Evolutionary conservation across 2,888 invertebrate species (phyloP).

Genomic region (Andrena trimmerana): DNA sequence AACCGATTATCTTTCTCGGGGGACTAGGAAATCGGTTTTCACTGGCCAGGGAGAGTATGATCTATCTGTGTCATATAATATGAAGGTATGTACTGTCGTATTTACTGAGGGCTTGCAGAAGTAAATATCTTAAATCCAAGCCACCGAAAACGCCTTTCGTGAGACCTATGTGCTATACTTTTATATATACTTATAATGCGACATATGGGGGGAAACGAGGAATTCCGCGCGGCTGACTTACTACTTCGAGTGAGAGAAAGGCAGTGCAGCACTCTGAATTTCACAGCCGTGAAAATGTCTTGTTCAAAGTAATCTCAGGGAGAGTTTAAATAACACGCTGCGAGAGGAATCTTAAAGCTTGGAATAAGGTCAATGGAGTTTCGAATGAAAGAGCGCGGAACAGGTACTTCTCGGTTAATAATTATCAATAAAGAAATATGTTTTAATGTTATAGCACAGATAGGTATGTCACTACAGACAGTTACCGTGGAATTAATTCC

Average conservation of each 20-base stretch:
- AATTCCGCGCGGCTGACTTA: constrained; percentile 36
- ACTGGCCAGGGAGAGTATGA: background rate
- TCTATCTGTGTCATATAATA: constrained; percentile 20
- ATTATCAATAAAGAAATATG: no score
- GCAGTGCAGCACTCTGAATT: background rate
- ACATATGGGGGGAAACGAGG: constrained; percentile 30
- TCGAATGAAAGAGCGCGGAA: background rate
- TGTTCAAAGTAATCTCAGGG: constrained; percentile 3
- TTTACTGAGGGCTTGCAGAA: constrained; percentile 11
- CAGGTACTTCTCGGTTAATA: no score
- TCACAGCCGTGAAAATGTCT: background rate
- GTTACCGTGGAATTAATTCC: no score
- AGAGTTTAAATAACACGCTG: constrained; percentile 1
- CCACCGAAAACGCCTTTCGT: constrained; percentile 39
- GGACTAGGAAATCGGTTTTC: constrained; percentile 34
- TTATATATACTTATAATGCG: constrained; percentile 33
- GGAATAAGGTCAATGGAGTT: background rate
- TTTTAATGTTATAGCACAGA: no score
- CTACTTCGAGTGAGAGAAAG: background rate
- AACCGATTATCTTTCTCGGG: constrained; percentile 11
- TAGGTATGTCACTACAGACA: no score
- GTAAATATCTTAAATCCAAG: constrained; percentile 50
- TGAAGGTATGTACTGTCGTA: constrained; percentile 21
- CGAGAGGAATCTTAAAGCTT: background rate
- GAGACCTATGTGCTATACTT: constrained; percentile 37